Evolutionary conservation across 2,888 invertebrate species (phyloP).

Genomic region (Leptura quadrifasciata): DNA sequence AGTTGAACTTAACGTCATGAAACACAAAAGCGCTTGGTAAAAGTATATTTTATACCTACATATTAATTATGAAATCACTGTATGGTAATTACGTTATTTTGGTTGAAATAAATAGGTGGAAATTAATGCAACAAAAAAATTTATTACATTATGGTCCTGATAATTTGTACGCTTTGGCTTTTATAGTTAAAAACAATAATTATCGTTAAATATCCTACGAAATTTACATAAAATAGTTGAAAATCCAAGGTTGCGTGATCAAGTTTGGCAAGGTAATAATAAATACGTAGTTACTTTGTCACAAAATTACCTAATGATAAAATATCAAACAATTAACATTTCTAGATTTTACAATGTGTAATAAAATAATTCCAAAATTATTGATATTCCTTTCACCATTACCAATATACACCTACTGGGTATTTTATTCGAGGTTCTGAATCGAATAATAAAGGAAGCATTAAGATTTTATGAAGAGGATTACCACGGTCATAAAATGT

Average conservation of each 20-base stretch:
- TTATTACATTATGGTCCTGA: slow-evolving; percentile 28
- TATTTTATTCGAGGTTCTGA: slow-evolving; percentile 12
- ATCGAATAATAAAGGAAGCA: not conserved
- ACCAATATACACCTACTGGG: slow-evolving; percentile 29
- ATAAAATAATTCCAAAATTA: slow-evolving; percentile 44
- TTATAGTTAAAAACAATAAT: slow-evolving; percentile 44
- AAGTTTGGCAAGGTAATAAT: slow-evolving; percentile 61
- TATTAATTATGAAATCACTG: slow-evolving; percentile 34
- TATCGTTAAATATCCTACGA: slow-evolving; percentile 44
- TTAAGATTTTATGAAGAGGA: not conserved
- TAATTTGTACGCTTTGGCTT: slow-evolving; percentile 23
- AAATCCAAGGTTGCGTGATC: slow-evolving; percentile 61
- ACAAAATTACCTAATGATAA: slow-evolving; percentile 43
- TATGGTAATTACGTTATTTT: slow-evolving; percentile 31
- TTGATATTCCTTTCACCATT: slow-evolving; percentile 35
- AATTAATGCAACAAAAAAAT: slow-evolving; percentile 36
- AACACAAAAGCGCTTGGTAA: not conserved
- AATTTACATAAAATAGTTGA: slow-evolving; percentile 60
- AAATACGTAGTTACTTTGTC: slow-evolving; percentile 52
- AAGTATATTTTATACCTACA: slow-evolving; percentile 23
- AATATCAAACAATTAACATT: slow-evolving; percentile 44
- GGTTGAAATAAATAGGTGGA: slow-evolving; percentile 32
- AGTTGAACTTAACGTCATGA: not conserved
- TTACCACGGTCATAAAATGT: not conserved
- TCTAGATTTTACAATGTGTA: slow-evolving; percentile 42